Conservation (phyloP, 2,797 vertebrate genomes). For the Peromyscus melanophrys region DNA sequence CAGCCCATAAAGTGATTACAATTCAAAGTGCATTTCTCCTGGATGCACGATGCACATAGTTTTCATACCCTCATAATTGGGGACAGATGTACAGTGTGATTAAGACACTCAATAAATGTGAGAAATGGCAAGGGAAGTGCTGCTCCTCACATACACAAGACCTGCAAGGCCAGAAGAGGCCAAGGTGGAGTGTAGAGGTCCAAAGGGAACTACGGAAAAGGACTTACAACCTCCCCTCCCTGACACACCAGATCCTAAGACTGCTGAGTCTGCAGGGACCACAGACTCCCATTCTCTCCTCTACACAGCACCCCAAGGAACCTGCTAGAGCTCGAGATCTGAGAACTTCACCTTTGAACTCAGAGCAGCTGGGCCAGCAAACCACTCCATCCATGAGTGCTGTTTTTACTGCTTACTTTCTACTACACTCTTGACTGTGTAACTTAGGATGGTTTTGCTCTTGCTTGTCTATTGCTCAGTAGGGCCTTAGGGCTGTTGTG, state of each 20-base stretch:
- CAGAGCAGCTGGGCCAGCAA: not conserved
- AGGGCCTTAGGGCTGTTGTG: not conserved
- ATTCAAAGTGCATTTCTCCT: not conserved
- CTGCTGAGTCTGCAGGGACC: not conserved
- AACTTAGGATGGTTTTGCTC: not conserved
- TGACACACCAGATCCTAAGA: not conserved
- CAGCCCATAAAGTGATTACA: not conserved
- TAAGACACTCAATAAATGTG: not conserved
- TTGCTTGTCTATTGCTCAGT: not conserved
- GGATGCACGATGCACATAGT: not conserved
- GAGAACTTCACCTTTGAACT: not conserved
- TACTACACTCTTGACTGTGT: not conserved
- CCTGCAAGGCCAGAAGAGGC: not conserved
- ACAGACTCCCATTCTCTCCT: not conserved
- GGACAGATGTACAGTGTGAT: not conserved
- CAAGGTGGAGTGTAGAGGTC: not conserved
- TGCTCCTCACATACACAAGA: not conserved
- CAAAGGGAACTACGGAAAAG: not conserved
- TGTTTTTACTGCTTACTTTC: not conserved
- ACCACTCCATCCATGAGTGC: accelerated
- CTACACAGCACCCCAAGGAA: not conserved
- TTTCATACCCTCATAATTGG: not conserved
- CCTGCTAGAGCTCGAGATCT: not conserved
- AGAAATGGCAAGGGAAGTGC: not conserved
- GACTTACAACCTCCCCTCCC: not conserved